A percentile compares a stretch with the other conserved stretches of the same genome.
Evolutionary conservation across 2,113 vertebrate species (phyloP).

Genomic region (Ardeotis arabs): DNA sequence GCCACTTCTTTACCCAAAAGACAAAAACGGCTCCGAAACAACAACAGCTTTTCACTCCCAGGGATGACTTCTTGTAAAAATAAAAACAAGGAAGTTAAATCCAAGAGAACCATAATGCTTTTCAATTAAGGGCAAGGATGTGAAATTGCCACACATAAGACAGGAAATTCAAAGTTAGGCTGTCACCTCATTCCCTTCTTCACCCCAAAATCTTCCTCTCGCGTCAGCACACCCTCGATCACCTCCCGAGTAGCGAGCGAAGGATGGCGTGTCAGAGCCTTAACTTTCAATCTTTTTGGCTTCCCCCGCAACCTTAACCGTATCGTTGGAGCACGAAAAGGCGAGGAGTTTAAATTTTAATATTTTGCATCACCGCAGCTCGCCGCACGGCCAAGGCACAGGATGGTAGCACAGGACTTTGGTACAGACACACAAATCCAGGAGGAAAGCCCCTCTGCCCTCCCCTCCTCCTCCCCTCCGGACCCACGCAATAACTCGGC

Average conservation of each 20-base stretch:
- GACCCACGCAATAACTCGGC: constrained; percentile 11
- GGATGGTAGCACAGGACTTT: constrained; percentile 17
- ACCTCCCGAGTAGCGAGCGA: background rate
- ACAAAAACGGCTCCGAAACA: constrained; percentile 36
- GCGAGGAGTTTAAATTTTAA: constrained; percentile 12
- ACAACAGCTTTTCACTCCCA: background rate
- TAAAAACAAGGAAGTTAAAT: constrained; percentile 69
- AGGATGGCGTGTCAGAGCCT: constrained; percentile 24
- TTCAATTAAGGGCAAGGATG: constrained; percentile 40
- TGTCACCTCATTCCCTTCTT: constrained; percentile 23
- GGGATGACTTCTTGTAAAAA: constrained; percentile 40
- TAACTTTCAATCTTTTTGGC: constrained; percentile 2
- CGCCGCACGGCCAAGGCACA: background rate
- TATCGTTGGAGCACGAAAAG: background rate
- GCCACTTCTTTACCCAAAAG: background rate
- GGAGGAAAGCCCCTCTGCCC: background rate
- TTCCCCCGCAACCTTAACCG: background rate
- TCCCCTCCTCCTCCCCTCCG: background rate
- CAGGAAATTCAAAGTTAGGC: constrained; percentile 40
- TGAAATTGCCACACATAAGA: background rate
- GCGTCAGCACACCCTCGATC: background rate
- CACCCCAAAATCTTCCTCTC: constrained; percentile 9
- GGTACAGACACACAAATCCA: background rate
- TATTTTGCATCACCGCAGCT: constrained; percentile 31
- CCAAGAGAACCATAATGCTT: constrained; percentile 47